These are phyloP conservation scores for Recurvirostra avosetta DNA, from an alignment of 2,113 vertebrate species.

Conservation along the genomic window DNA sequence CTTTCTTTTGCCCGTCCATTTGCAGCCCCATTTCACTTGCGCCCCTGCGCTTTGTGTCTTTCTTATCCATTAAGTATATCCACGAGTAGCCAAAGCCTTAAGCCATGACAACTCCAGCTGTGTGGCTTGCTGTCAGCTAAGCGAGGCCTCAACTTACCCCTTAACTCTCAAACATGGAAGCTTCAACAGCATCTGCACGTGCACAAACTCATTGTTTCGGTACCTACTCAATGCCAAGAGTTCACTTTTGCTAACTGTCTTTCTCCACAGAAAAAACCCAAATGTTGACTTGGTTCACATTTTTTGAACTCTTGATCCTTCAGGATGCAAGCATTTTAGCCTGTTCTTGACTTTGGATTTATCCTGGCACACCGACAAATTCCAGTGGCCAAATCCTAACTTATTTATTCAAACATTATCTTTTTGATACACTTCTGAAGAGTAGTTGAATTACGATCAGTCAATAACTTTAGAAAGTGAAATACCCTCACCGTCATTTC, in stretches of 20 bases:
- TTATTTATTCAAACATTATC: background rate
- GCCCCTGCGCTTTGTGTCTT: background rate
- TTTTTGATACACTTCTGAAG: background rate
- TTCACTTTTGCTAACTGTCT: rapidly evolving
- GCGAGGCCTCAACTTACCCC: background rate
- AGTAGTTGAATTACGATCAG: rapidly evolving
- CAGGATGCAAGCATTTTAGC: background rate
- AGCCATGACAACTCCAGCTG: background rate
- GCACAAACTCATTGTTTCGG: background rate
- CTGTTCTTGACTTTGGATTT: rapidly evolving
- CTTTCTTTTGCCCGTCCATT: too few relatives aligned
- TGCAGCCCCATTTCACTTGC: background rate
- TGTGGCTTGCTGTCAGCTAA: background rate
- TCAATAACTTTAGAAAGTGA: rapidly evolving
- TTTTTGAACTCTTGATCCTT: background rate
- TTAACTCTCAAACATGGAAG: background rate
- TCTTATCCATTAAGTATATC: background rate
- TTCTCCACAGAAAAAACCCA: background rate
- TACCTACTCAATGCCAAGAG: background rate
- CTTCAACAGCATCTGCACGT: background rate
- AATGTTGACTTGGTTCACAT: background rate
- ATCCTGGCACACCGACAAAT: background rate
- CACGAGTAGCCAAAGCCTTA: background rate
- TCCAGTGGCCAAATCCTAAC: background rate
- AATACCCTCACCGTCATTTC: rapidly evolving